Base-by-base conservation (phyloP, 2,113 vertebrate genomes). In the Colistium nudipinnis region DNA sequence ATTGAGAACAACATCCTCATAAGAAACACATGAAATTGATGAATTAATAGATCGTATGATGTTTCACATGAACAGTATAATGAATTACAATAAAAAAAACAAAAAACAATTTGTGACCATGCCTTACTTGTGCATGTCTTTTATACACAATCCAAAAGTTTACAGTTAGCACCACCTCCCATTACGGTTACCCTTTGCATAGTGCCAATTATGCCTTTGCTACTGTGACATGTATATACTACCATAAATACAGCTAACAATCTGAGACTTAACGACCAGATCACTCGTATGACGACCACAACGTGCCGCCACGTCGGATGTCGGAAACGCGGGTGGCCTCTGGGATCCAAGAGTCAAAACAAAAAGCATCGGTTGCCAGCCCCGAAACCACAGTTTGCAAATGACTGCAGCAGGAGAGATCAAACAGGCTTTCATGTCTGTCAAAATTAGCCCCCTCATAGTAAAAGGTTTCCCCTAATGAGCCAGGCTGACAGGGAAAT, bases 341-440 rank as follows among this genome's bases (percentile, higher is more conserved):
- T 7, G 41, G 20, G 54, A 70, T 16, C 27, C 62, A 48, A 14
- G 55, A 55, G 16, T 61, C 38, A 67, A 76, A 82, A 69, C 63
- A 66, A 73, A 77, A 63, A 65, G n/a, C 75, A 60, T 5, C 0
- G 6, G 52, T 41, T 61, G 13, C 60, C 74, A 17, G 45, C 17
- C 27, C 44, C 19, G 12, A 47, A 25, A 27, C 52, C 31, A 56
- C 25, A 22, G 27, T 20, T 20, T 55, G 35, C 45, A 66, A 74
- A 68, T 25, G 60, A 45, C 47, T 63, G 52, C 57, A 54, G 39
- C 61, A 14, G 36, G 22, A 43, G 20, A 55, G 52, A 87, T 80
- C 67, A 81, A 54, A 80, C 36, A 4, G 62, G 36, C 74, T 82
- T 84, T 85, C 78, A 83, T 78, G 72, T 74, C 25, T 0, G 3